Percentiles rank a stretch among this genome's conserved stretches.
Evolutionary conservation across 2,113 vertebrate genomes (phyloP).

Genomic region (Lontra canadensis): DNA sequence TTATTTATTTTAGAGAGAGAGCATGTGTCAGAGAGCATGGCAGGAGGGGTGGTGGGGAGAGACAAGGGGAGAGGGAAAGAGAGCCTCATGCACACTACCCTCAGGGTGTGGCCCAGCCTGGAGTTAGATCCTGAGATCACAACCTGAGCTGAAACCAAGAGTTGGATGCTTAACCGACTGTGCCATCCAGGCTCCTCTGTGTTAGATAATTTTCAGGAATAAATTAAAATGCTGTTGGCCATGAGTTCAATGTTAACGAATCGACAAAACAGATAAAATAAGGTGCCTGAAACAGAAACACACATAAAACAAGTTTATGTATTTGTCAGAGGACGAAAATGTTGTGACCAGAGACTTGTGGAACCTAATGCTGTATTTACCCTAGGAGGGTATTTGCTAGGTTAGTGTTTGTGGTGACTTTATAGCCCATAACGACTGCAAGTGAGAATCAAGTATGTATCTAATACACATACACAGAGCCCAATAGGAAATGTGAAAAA

Average conservation of each 20-base stretch:
- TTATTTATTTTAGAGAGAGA: neutral
- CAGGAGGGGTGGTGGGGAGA: neutral
- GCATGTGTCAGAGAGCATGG: neutral
- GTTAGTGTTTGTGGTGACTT: neutral
- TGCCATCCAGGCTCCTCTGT: neutral
- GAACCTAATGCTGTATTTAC: neutral
- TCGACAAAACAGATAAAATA: neutral
- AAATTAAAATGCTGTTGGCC: neutral
- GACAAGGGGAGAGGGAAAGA: neutral
- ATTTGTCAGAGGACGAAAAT: neutral
- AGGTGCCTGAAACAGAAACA: neutral
- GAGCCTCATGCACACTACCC: neutral
- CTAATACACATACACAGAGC: neutral
- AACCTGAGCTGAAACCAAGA: neutral
- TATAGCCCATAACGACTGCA: neutral
- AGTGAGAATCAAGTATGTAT: neutral
- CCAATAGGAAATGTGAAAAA: neutral
- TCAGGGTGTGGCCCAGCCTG: neutral
- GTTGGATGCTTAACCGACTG: neutral
- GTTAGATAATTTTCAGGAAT: neutral
- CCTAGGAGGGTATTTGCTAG: neutral
- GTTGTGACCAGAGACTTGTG: neutral
- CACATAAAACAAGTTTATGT: neutral
- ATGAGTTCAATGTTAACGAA: neutral
- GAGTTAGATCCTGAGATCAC: neutral